Percentiles rank a stretch among this genome's conserved stretches.
phyloP scores from a whole-genome alignment of 2,797 vertebrate genomes.

The Chrosomus eos region DNA sequence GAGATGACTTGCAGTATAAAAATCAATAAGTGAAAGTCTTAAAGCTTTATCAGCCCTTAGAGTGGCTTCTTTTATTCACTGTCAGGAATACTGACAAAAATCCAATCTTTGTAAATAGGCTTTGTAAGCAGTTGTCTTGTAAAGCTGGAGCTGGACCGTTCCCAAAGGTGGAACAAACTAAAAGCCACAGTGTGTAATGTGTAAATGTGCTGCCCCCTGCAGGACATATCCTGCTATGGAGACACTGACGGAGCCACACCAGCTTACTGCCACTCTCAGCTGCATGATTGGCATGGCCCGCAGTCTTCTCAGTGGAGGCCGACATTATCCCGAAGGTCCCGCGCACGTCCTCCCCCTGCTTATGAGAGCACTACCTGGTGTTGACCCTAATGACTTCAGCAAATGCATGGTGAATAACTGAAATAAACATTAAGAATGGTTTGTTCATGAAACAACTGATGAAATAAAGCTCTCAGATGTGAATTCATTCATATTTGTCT shows the following conservation, averaged over 20 bases:
- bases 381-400: slow-evolving; percentile 98
- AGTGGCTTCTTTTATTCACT: slow-evolving; percentile 8
- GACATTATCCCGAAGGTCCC: slow-evolving; percentile 92
- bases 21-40: background rate
- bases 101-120: slow-evolving; percentile 28
- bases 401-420: slow-evolving; percentile 93
- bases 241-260: slow-evolving; percentile 96
- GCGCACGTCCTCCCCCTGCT: slow-evolving; percentile 93
- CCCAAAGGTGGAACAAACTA: background rate
- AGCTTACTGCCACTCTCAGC: slow-evolving; percentile 94
- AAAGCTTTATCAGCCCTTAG: background rate
- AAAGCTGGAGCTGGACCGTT: slow-evolving; percentile 7
- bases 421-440: slow-evolving; percentile 53
- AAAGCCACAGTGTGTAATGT: background rate
- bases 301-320: slow-evolving; percentile 88
- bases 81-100: background rate
- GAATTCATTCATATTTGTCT: background rate
- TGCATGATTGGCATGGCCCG: slow-evolving; percentile 97
- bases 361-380: slow-evolving; percentile 94
- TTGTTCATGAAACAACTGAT: background rate
- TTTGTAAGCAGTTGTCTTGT: slow-evolving; percentile 34
- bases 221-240: slow-evolving; percentile 95
- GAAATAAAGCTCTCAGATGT: background rate
- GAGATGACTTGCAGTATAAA: too few species aligned
- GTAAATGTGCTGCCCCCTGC: slow-evolving; percentile 44